These are phyloP conservation scores for Formica aserva DNA, from an alignment of 2,888 invertebrate species.

Conservation along the genomic window DNA sequence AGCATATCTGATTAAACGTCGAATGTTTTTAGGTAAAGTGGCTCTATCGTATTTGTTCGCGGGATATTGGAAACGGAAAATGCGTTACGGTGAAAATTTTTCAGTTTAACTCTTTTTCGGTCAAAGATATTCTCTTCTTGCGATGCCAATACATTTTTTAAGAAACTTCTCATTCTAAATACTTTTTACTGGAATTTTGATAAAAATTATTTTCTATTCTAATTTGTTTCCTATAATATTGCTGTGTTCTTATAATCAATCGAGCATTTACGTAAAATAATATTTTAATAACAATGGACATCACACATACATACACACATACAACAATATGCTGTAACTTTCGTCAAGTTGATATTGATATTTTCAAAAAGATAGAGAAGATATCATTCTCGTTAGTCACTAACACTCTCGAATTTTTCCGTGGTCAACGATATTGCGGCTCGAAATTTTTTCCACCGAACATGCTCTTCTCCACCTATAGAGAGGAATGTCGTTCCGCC, in stretches of 20 bases:
- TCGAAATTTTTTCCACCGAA: slow-evolving; percentile 34
- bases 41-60: neutral
- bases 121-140: neutral
- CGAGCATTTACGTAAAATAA: neutral
- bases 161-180: neutral
- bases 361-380: slow-evolving; percentile 10
- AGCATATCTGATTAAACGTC: slow-evolving; percentile 32
- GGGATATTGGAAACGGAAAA: neutral
- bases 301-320: no score
- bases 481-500: neutral
- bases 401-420: slow-evolving; percentile 38
- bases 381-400: slow-evolving; percentile 32
- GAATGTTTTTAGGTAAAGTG: slow-evolving; percentile 3
- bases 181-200: neutral
- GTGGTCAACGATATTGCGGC: slow-evolving; percentile 31
- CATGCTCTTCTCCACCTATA: slow-evolving; percentile 35
- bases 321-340: slow-evolving; percentile 35
- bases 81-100: neutral
- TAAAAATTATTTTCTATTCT: slow-evolving; percentile 13
- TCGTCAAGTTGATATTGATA: slow-evolving; percentile 53
- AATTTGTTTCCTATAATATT: slow-evolving; percentile 7
- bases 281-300: neutral
- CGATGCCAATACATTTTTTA: neutral
- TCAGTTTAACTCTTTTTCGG: neutral
- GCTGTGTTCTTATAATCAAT: neutral